phyloP scores from a whole-genome alignment of 2,888 invertebrate genomes.

The Pomacea canaliculata region DNA sequence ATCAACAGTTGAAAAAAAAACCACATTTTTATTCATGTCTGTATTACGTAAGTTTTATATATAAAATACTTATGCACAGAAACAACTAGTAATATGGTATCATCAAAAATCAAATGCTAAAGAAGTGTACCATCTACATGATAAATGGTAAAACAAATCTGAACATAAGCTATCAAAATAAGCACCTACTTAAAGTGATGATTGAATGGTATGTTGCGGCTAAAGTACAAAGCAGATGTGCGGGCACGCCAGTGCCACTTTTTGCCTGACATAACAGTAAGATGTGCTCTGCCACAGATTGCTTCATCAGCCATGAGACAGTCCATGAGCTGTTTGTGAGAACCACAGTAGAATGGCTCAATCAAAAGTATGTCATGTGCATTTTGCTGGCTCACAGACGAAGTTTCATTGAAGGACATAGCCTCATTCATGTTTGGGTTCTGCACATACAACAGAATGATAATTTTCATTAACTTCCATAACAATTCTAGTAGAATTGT shows the following conservation, averaged over 20 bases:
- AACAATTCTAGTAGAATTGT: too few species aligned
- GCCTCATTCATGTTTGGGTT: too few species aligned
- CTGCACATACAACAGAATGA: neutral
- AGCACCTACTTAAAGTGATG: constrained; percentile 67
- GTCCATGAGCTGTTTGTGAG: constrained; percentile 79
- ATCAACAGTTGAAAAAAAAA: too few species aligned
- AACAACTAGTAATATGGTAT: too few species aligned
- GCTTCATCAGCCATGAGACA: constrained; percentile 60
- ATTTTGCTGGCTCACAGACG: neutral
- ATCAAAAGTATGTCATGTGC: constrained; percentile 71
- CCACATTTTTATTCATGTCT: too few species aligned
- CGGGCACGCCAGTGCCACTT: constrained; percentile 86
- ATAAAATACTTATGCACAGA: too few species aligned
- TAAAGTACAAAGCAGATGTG: constrained; percentile 77
- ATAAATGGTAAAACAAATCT: too few species aligned
- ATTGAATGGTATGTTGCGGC: constrained; percentile 74
- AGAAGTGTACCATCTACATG: too few species aligned
- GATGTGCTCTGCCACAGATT: constrained; percentile 35
- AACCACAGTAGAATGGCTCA: constrained; percentile 82
- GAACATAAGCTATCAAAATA: too few species aligned
- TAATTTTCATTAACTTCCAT: neutral
- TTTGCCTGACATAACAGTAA: constrained; percentile 77
- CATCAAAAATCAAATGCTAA: too few species aligned
- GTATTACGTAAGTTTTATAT: too few species aligned
- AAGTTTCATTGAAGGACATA: too few species aligned